Evolutionary conservation across 1,140 invertebrate species (phyloP), one percentile per base, ranked within the genome.

Genomic region (Camponotus pennsylvanicus): DNA sequence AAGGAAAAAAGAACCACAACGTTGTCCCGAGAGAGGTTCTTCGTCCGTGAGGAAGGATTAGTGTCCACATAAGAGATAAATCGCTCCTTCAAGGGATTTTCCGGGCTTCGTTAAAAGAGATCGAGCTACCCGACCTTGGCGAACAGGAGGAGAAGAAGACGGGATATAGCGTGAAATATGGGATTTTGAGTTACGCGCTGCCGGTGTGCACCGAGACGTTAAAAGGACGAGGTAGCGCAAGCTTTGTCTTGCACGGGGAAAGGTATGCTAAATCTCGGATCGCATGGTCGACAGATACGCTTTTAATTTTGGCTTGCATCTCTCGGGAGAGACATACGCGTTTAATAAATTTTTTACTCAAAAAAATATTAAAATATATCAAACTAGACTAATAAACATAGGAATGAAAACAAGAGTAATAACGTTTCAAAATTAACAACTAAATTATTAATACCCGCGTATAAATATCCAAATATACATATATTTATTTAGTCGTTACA

Each of bases 11-110:
- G 7, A n/a, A 27, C 11, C 11, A 49, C 66, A 49, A 49, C 49
- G 18, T 55, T 37, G 45, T 42, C 59, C 37, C 66, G n/a, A 55
- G 59, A 83, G 55, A n/a, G 40, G 2, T 66, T 86, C 52, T 49
- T 69, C 52, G 63, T 70, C 49, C 64, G 61, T 42, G 32, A 69
- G 64, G 37, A 75, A 75, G 85, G 85, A 86, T 86, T 86, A 86
- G 85, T 66, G 85, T 86, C 69, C 67, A 73, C 27, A 42, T 63
- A 34, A 18, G 70, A 86, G 79, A 86, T 86, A 83, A 84, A 86
- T 86, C 85, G 59, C 85, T 75, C 59, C 61, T 83, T 75, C 78
- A 66, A 3, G 40, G 66, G 80, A 86, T 86, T 86, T 86, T 66
- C 79, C 15, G 45, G 45, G 85, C 59, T 84, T 85, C 79, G 69